phyloP scores from a whole-genome alignment of 1,140 invertebrate species.

The Drosophila grimshawi region DNA sequence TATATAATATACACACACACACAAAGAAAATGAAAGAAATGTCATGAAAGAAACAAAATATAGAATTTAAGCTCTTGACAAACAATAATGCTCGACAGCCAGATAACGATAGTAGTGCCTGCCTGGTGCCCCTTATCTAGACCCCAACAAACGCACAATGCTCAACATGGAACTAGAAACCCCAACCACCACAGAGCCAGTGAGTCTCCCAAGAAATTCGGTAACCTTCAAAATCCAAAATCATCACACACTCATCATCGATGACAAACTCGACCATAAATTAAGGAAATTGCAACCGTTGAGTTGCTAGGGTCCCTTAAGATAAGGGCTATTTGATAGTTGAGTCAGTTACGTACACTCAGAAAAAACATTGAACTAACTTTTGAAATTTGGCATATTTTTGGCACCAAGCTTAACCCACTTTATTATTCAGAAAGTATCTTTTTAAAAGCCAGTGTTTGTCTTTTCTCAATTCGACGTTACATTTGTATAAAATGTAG shows the following conservation, averaged over 20 bases:
- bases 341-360: too few relatives aligned
- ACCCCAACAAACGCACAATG: conserved; percentile 43
- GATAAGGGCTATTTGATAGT: neutral
- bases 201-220: neutral
- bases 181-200: neutral
- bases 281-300: neutral
- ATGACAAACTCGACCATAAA: conserved; percentile 6
- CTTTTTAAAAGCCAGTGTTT: too few relatives aligned
- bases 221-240: neutral
- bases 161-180: conserved; percentile 54
- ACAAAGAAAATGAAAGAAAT: conserved; percentile 47
- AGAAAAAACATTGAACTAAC: too few relatives aligned
- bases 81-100: conserved; percentile 61
- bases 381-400: too few relatives aligned
- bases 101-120: conserved; percentile 57
- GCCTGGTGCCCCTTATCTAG: conserved; percentile 54
- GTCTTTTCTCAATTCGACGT: too few relatives aligned
- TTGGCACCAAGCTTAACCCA: too few relatives aligned
- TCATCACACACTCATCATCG: neutral
- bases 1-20: conserved; percentile 22
- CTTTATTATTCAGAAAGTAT: too few relatives aligned
- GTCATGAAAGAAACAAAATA: conserved; percentile 39
- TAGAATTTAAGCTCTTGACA: conserved; percentile 61
- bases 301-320: conserved; percentile 16
- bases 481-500: too few relatives aligned